These are phyloP conservation scores for Albula glossodonta DNA, from an alignment of 2,113 vertebrate species.

Conservation along the genomic window DNA sequence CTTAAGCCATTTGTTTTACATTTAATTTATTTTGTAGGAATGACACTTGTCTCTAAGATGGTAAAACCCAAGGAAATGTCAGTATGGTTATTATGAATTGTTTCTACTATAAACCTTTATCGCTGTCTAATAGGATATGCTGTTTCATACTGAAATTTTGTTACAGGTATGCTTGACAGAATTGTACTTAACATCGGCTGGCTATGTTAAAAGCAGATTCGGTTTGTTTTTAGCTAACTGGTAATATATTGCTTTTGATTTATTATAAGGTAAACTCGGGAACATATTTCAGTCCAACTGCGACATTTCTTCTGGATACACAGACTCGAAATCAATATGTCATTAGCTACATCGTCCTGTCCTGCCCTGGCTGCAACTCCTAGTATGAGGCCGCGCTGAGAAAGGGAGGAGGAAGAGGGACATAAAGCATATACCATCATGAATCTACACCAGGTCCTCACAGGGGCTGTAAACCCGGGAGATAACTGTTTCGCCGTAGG, in stretches of 20 bases:
- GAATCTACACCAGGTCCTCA: slow-evolving; percentile 97
- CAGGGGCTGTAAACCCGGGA: slow-evolving; percentile 93
- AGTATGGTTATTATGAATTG: neutral
- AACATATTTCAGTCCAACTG: neutral
- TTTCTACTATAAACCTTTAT: neutral
- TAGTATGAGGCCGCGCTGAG: slow-evolving; percentile 46
- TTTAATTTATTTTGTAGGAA: neutral
- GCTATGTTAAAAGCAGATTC: neutral
- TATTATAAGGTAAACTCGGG: neutral
- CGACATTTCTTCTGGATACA: neutral
- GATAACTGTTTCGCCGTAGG: slow-evolving; percentile 94
- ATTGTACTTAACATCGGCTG: neutral
- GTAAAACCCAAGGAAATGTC: neutral
- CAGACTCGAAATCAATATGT: neutral
- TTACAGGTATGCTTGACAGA: neutral
- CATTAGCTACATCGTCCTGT: neutral
- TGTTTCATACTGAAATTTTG: neutral
- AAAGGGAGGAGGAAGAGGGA: slow-evolving; percentile 31
- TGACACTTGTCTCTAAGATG: neutral
- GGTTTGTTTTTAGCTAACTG: neutral
- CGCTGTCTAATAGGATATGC: neutral
- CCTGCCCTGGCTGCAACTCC: slow-evolving; percentile 41
- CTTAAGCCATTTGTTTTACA: no score
- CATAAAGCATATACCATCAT: slow-evolving; percentile 59
- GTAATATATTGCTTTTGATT: neutral